Percentiles rank a stretch among this genome's conserved stretches.
Evolutionary conservation across 2,113 vertebrate genomes (phyloP).

Genomic region (Cottus gobio): DNA sequence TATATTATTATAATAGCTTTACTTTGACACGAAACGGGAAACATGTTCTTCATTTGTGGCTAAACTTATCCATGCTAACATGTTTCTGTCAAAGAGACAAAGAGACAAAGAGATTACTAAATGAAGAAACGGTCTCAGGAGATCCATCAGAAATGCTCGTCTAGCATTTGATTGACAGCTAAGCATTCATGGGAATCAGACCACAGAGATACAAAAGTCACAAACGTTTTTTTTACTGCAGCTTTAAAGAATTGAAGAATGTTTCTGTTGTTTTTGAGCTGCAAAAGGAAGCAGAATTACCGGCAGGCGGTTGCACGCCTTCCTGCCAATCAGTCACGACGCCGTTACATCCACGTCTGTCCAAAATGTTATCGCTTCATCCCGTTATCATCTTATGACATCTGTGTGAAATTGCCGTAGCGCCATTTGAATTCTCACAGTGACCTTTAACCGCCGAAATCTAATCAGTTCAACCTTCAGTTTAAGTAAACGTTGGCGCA

Average conservation of each 20-base stretch:
- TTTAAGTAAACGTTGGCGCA: background rate
- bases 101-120: background rate
- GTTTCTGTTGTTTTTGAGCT: too few relatives aligned
- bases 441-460: background rate
- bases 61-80: background rate
- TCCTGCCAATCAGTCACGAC: background rate
- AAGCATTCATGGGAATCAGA: background rate
- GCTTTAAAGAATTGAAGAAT: too few relatives aligned
- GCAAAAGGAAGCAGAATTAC: background rate
- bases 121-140: background rate
- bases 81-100: background rate
- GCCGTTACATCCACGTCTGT: background rate
- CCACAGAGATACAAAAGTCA: background rate
- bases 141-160: background rate
- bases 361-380: background rate
- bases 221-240: background rate
- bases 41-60: background rate
- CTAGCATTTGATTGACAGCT: background rate
- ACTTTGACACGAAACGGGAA: background rate
- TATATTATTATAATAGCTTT: background rate
- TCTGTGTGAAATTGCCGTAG: background rate
- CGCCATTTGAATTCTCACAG: background rate
- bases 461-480: background rate
- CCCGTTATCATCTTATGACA: background rate
- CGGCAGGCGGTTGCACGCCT: background rate